Conservation (phyloP, 2,113 vertebrate genomes). For the Pomatorhinus ruficollis region DNA sequence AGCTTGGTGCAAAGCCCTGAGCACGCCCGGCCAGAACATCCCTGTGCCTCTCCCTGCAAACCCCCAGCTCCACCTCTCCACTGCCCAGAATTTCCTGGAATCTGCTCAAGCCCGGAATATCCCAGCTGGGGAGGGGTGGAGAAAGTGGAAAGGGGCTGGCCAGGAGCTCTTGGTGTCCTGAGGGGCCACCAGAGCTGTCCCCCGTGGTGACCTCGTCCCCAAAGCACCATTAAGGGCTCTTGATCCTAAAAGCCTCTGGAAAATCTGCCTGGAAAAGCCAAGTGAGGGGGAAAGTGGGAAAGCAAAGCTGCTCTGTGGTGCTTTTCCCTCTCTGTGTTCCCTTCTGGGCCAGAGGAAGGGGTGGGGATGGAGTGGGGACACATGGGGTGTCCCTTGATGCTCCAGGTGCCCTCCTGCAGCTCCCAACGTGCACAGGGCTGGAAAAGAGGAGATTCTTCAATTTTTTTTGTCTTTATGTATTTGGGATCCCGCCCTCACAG, state of each 20-base stretch:
- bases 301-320: conserved; percentile 35
- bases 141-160: neutral
- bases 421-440: neutral
- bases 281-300: neutral
- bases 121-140: neutral
- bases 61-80: neutral
- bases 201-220: neutral
- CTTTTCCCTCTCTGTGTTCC: neutral
- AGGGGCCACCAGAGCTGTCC: neutral
- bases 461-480: rapidly evolving
- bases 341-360: neutral
- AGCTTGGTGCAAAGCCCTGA: neutral
- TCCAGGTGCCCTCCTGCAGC: neutral
- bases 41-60: neutral
- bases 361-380: neutral
- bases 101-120: neutral
- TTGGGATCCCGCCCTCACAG: rapidly evolving
- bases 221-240: neutral
- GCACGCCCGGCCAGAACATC: neutral
- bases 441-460: neutral
- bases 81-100: neutral
- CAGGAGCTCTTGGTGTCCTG: neutral
- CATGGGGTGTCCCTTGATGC: neutral
- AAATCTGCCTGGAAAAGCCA: conserved; percentile 60
- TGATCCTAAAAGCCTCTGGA: conserved; percentile 62